Evolutionary conservation across 2,888 invertebrate species (phyloP).

Genomic region (Pristionchus arcanus): DNA sequence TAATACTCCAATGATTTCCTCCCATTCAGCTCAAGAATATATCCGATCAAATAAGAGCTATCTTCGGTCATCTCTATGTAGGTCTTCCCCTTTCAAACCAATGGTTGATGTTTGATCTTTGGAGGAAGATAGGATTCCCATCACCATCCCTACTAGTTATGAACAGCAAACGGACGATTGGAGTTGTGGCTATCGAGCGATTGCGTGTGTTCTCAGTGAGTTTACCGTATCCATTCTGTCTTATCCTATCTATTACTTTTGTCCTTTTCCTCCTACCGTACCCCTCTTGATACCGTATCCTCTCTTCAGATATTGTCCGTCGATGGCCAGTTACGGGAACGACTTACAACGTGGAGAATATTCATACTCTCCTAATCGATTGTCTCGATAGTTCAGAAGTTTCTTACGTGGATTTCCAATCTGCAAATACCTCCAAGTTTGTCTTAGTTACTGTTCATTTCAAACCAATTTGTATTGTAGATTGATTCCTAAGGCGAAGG

Average conservation of each 20-base stretch:
- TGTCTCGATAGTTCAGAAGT: constrained; percentile 8
- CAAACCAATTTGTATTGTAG: background rate
- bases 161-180: constrained; percentile 43
- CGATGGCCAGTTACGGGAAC: too few relatives aligned
- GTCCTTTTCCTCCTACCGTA: background rate
- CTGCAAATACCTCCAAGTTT: background rate
- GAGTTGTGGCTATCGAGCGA: constrained; percentile 52
- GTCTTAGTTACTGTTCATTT: background rate
- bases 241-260: background rate
- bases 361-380: constrained; percentile 33
- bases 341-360: background rate
- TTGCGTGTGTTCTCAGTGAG: constrained; percentile 37
- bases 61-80: constrained; percentile 44
- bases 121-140: background rate
- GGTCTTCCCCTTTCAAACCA: too few relatives aligned
- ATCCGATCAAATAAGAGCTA: background rate
- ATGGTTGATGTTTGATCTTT: constrained; percentile 18
- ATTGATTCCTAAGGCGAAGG: background rate
- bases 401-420: background rate
- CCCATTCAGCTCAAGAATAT: constrained; percentile 30
- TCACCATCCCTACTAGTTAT: background rate
- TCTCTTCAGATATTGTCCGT: background rate
- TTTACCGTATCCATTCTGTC: background rate
- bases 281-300: background rate
- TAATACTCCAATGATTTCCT: background rate